Evolutionary conservation across 1,140 invertebrate genomes (phyloP), one percentile per base, ranked within the genome.

Genomic region (Tachypleus tridentatus): DNA sequence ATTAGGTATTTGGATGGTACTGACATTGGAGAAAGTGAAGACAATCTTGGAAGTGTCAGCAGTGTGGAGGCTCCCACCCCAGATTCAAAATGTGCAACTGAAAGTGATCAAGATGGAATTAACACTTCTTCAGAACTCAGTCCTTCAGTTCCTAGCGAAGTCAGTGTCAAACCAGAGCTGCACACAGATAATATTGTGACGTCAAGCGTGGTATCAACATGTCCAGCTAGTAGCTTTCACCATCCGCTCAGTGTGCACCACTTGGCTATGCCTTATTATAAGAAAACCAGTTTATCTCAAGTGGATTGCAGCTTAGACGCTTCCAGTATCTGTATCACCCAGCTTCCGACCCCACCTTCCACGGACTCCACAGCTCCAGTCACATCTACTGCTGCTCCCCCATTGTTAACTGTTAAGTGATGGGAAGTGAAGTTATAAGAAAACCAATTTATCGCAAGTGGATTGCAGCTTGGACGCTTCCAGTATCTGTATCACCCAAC

Each of bases 1-100:
- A 91, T 96, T 77, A 87, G 93, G 68, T 96, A 95, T 80, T 87
- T 93, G 85, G 84, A 86, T 78, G 73, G 80, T 69, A 68, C 85
- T 64, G 86, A 88, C 74, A 88, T 91, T 69, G 75, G 86, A 67
- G 86, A 87, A 68, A 70, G 69, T 54, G 73, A 74, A 51, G 73
- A 74, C 57, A 71, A 74, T 53, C 57, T 70, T 48, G 68, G 69
- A 10, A 85, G 87, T 75, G 85, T 84, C 64, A 85, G 84, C 58
- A 86, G 85, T 64, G 86, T 87, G 56, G 76, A 87, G 60, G 86
- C 66, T 29, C 66, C 69, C 5, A 76, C 76, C 49, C 76, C 76
- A 9, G 74, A 87, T 82, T 73, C 84, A 81, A 61, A 83, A 82
- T 61, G 49, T 53, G 62, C 61, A 47, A 64, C 52, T n/a, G 64